These are phyloP conservation scores for Ciconia stormi DNA, from an alignment of 2,113 vertebrate species.

Conservation along the genomic window DNA sequence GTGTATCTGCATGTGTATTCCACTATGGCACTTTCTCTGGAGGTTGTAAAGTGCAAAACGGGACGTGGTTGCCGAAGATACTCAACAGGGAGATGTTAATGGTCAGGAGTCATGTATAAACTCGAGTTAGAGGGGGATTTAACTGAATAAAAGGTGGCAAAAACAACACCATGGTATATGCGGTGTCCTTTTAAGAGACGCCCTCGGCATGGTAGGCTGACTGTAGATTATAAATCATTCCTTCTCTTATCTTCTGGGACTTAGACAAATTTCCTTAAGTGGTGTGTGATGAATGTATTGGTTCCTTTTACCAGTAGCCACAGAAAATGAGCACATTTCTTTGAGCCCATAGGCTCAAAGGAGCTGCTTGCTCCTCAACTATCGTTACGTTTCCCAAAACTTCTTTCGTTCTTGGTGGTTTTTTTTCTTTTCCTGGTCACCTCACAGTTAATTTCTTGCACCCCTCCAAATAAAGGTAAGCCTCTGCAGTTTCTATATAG, in stretches of 20 bases:
- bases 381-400: background rate
- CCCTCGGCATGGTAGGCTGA: background rate
- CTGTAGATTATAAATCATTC: constrained; percentile 7
- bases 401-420: background rate
- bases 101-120: constrained; percentile 29
- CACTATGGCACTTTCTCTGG: constrained; percentile 51
- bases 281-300: background rate
- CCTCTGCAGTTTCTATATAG: background rate
- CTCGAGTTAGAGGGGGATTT: background rate
- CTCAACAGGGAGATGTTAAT: constrained; percentile 42
- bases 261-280: constrained; percentile 9
- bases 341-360: background rate
- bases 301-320: background rate
- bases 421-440: background rate
- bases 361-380: background rate
- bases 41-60: constrained; percentile 48
- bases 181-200: background rate
- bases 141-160: background rate
- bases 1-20: constrained; percentile 81
- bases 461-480: background rate
- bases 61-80: constrained; percentile 40
- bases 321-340: background rate
- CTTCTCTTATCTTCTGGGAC: constrained; percentile 16
- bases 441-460: background rate
- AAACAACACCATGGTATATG: background rate